These are phyloP conservation scores for Diceros bicornis DNA, from an alignment of 2,797 vertebrate genomes.

Conservation along the genomic window DNA sequence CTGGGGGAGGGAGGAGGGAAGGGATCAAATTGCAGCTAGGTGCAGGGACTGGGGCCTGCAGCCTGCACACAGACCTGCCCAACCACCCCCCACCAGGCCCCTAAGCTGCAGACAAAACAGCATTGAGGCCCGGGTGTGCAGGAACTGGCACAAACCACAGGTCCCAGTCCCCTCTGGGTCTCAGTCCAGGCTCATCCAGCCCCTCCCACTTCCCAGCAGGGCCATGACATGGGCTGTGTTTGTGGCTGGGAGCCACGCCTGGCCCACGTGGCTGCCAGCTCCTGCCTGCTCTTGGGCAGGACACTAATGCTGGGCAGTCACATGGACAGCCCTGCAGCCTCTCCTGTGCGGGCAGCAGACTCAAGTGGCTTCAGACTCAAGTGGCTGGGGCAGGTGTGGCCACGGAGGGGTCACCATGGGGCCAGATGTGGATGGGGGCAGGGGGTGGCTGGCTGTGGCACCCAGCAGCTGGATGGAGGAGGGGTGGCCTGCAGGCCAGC, in stretches of 20 bases:
- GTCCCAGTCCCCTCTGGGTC: background rate
- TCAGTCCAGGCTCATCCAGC: background rate
- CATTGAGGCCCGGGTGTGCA: background rate
- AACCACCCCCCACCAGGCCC: background rate
- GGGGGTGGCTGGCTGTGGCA: background rate
- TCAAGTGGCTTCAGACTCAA: background rate
- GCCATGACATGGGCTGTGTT: background rate
- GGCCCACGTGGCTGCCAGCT: background rate
- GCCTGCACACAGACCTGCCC: background rate
- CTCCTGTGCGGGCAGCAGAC: background rate
- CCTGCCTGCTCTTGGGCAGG: background rate
- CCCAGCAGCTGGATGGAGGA: background rate
- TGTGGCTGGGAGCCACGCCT: background rate
- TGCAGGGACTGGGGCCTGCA: background rate
- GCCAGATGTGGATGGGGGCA: rapidly evolving
- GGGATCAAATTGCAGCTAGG: constrained; percentile 15
- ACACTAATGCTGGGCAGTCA: background rate
- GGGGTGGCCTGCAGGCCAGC: background rate
- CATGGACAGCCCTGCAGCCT: background rate
- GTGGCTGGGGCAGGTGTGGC: rapidly evolving
- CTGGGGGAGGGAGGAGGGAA: background rate
- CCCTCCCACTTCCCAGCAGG: background rate
- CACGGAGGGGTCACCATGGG: background rate
- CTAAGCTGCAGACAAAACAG: background rate
- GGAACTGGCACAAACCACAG: background rate